Conservation (phyloP, 2,797 vertebrate species). For the Lepus townsendii region DNA sequence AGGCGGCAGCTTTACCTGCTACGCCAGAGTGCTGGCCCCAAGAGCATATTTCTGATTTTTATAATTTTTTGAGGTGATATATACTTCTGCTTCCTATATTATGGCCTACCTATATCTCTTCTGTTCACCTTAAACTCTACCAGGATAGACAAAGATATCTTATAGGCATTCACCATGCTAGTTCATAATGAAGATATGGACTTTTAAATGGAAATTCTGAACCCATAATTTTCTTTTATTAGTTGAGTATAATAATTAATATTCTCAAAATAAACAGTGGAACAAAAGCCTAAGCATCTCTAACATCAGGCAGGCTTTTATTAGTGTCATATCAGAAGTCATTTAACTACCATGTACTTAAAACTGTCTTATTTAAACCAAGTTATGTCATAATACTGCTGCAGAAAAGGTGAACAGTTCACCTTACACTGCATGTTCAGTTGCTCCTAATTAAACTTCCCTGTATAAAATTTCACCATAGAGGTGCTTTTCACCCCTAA, state of each 20-base stretch:
- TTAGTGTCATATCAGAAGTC: constrained; percentile 87
- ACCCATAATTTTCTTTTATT: constrained; percentile 81
- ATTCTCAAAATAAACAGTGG: constrained; percentile 82
- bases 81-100: neutral
- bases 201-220: constrained; percentile 75
- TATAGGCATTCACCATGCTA: constrained; percentile 41
- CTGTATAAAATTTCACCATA: constrained; percentile 58
- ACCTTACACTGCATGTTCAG: constrained; percentile 77
- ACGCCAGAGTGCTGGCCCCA: too few relatives aligned
- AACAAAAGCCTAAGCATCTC: constrained; percentile 76
- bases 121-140: constrained; percentile 2
- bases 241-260: constrained; percentile 77
- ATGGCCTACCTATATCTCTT: neutral
- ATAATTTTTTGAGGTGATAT: constrained; percentile 40
- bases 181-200: constrained; percentile 11
- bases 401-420: constrained; percentile 88
- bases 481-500: constrained; percentile 17
- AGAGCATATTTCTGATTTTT: neutral
- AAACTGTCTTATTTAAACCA: constrained; percentile 83
- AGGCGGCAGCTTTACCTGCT: too few relatives aligned
- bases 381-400: constrained; percentile 82
- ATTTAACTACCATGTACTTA: constrained; percentile 82
- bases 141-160: neutral
- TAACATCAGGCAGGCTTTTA: constrained; percentile 84
- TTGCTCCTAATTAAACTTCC: constrained; percentile 80